These are phyloP conservation scores for Umimayanthus chanpuru DNA, from an alignment of 92 coral and sea anemone species.

Conservation along the genomic window DNA sequence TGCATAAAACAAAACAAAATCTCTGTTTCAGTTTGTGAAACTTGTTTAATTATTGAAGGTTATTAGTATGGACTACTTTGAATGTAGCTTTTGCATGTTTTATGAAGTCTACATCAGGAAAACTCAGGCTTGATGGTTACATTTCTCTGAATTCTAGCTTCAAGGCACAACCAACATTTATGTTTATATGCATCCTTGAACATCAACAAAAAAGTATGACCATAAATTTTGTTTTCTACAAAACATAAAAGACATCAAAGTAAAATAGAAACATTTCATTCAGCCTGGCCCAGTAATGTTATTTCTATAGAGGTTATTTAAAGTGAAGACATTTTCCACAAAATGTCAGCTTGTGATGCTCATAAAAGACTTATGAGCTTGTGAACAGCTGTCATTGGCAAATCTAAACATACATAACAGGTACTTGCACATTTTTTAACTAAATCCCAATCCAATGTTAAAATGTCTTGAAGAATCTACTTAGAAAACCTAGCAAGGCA, in stretches of 20 bases:
- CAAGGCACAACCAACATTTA: background rate
- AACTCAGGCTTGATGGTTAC: background rate
- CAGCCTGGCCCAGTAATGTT: background rate
- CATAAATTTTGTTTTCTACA: background rate
- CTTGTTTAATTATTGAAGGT: slow-evolving; percentile 42
- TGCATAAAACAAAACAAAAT: slow-evolving; percentile 28
- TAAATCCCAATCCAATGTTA: no score
- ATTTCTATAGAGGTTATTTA: background rate
- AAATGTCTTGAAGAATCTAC: background rate
- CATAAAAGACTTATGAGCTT: slow-evolving; percentile 44
- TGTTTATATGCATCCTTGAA: background rate
- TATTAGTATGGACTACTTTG: slow-evolving; percentile 2
- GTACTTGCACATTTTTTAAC: slow-evolving; percentile 36
- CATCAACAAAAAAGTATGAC: background rate
- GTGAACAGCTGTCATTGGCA: slow-evolving; percentile 40
- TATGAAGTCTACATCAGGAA: slow-evolving; percentile 21
- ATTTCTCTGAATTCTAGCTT: background rate
- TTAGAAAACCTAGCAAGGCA: background rate
- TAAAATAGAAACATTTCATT: background rate
- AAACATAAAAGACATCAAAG: background rate
- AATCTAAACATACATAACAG: slow-evolving; percentile 28
- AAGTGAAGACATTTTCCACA: slow-evolving; percentile 25
- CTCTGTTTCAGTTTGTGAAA: slow-evolving; percentile 18
- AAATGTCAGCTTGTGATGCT: slow-evolving; percentile 47
- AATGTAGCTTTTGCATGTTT: slow-evolving; percentile 35